Percentiles rank a stretch among this genome's conserved stretches.
These are phyloP conservation scores for Sebastolobus altivelis DNA, from an alignment of 2,797 vertebrate genomes.

Conservation along the genomic window DNA sequence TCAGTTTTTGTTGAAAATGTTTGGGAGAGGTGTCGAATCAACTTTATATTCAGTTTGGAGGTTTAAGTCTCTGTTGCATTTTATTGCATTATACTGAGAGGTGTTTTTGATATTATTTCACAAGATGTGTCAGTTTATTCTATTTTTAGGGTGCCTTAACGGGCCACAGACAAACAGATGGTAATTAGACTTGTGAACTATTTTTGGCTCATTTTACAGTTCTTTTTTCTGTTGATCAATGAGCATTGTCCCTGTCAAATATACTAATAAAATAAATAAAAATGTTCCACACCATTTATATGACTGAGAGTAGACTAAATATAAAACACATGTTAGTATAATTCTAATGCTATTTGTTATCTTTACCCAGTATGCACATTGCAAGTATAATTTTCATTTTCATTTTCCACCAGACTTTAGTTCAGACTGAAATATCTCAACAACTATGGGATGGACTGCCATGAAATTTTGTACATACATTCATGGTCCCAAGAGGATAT, in stretches of 20 bases:
- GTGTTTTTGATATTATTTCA: neutral
- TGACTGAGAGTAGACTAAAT: neutral
- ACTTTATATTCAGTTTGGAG: neutral
- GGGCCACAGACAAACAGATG: neutral
- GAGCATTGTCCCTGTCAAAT: neutral
- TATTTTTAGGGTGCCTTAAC: neutral
- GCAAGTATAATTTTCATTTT: neutral
- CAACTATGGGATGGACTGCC: neutral
- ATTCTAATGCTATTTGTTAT: neutral
- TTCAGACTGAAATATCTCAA: neutral
- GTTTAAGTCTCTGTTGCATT: neutral
- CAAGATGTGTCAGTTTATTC: neutral
- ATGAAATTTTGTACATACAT: neutral
- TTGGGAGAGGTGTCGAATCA: neutral
- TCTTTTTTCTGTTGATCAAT: neutral
- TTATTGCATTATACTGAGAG: neutral
- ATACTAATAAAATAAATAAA: neutral
- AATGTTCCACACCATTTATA: neutral
- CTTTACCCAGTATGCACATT: neutral
- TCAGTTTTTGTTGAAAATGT: neutral
- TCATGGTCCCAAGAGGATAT: no score
- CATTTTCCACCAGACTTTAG: neutral
- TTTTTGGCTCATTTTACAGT: neutral
- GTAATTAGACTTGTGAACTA: neutral
- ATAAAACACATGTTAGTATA: neutral